These are phyloP conservation scores for Vireo altiloquus DNA, from an alignment of 2,113 vertebrate genomes.

Conservation along the genomic window DNA sequence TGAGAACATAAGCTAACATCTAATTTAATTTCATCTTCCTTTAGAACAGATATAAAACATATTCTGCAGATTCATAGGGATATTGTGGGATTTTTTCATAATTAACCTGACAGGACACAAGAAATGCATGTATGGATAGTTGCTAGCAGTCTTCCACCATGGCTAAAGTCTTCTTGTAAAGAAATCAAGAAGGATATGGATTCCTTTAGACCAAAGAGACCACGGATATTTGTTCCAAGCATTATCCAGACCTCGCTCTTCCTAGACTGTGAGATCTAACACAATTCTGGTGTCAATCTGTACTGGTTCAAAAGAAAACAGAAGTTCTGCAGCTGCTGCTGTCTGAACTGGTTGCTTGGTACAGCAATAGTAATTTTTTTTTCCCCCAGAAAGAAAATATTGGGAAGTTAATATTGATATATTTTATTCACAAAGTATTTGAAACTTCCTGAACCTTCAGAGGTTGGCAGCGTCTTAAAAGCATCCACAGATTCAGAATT, in stretches of 20 bases:
- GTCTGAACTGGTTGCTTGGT: background rate
- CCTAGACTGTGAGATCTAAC: background rate
- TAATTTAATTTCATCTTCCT: background rate
- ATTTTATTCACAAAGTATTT: background rate
- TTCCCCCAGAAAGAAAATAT: background rate
- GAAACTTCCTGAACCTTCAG: background rate
- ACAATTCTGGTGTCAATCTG: background rate
- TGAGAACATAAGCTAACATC: background rate
- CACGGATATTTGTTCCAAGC: background rate
- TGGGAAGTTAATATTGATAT: background rate
- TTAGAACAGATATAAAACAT: background rate
- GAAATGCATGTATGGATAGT: background rate
- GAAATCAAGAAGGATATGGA: background rate
- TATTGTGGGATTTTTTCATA: background rate
- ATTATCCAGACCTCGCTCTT: background rate
- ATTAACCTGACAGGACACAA: background rate
- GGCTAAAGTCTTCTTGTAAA: background rate
- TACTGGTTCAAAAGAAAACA: background rate
- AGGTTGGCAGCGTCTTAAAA: background rate
- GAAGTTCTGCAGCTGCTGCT: background rate
- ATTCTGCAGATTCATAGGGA: background rate
- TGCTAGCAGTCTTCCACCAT: background rate
- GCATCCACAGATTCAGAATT: background rate
- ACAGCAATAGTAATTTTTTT: rapidly evolving
- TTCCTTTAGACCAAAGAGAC: background rate